Evolutionary conservation across 1,140 invertebrate genomes (phyloP).

Genomic region (Apis florea): DNA sequence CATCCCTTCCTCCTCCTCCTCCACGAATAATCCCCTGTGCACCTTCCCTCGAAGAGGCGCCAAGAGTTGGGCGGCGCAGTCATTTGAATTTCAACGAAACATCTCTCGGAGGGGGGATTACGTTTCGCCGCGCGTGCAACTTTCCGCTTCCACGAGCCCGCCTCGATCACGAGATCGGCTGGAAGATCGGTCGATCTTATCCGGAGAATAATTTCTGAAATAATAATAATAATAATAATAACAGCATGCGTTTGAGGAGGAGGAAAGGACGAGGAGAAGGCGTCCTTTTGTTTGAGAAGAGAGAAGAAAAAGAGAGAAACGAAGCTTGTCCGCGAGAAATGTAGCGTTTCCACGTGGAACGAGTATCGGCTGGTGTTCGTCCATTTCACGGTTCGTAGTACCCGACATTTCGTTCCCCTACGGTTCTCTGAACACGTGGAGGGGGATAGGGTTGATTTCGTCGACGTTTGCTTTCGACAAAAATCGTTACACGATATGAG

Average conservation of each 20-base stretch:
- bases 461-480: slow-evolving; percentile 27
- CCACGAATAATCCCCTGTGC: no score
- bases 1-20: not conserved
- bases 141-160: slow-evolving; percentile 14
- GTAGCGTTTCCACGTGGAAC: slow-evolving; percentile 26
- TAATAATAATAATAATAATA: slow-evolving; percentile 5
- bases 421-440: not conserved
- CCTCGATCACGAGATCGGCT: slow-evolving; percentile 51
- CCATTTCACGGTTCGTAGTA: slow-evolving; percentile 49
- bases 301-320: not conserved
- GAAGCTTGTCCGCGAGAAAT: slow-evolving; percentile 2
- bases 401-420: slow-evolving; percentile 21
- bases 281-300: slow-evolving; percentile 12
- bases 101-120: slow-evolving; percentile 38
- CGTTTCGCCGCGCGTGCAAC: slow-evolving; percentile 44
- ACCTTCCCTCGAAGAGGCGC: no score
- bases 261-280: not conserved
- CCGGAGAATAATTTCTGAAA: slow-evolving; percentile 48
- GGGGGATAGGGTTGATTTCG: not conserved
- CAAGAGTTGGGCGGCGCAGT: not conserved
- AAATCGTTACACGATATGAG: slow-evolving; percentile 18
- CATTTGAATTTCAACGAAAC: slow-evolving; percentile 40
- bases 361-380: slow-evolving; percentile 38
- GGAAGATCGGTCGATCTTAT: slow-evolving; percentile 39
- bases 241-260: not conserved